Conservation (phyloP, 1,140 invertebrate species). For the Periplaneta americana region DNA sequence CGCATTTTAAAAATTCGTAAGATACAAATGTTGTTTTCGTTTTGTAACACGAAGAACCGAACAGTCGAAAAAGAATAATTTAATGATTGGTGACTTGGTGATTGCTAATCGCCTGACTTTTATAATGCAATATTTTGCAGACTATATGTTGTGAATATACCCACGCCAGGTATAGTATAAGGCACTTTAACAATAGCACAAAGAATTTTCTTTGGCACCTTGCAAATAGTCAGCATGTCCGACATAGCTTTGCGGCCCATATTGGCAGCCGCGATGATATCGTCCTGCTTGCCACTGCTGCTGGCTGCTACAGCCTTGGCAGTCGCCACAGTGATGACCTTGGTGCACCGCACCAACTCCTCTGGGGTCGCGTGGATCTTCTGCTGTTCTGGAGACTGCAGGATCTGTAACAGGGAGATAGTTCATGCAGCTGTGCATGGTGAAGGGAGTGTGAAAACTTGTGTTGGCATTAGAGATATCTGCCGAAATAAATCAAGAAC, state of each 20-base stretch:
- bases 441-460: too few species aligned
- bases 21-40: too few species aligned
- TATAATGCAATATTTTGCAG: too few species aligned
- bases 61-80: too few species aligned
- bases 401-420: slow-evolving; percentile 48
- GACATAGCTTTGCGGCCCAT: slow-evolving; percentile 92
- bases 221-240: slow-evolving; percentile 87
- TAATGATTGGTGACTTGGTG: too few species aligned
- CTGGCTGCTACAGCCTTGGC: slow-evolving; percentile 93
- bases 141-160: too few species aligned
- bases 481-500: too few species aligned
- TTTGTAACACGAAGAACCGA: too few species aligned
- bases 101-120: too few species aligned
- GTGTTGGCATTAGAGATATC: too few species aligned
- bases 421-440: background rate
- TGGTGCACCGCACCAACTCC: slow-evolving; percentile 88
- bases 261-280: slow-evolving; percentile 95
- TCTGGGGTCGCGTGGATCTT: slow-evolving; percentile 73
- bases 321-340: slow-evolving; percentile 91
- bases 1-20: too few species aligned
- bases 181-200: background rate
- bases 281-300: slow-evolving; percentile 90
- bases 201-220: slow-evolving; percentile 42
- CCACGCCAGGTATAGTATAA: background rate
- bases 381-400: slow-evolving; percentile 64